Evolutionary conservation across 2,113 vertebrate species (phyloP), one percentile per base, ranked within the genome.

Genomic region (Anhinga anhinga): DNA sequence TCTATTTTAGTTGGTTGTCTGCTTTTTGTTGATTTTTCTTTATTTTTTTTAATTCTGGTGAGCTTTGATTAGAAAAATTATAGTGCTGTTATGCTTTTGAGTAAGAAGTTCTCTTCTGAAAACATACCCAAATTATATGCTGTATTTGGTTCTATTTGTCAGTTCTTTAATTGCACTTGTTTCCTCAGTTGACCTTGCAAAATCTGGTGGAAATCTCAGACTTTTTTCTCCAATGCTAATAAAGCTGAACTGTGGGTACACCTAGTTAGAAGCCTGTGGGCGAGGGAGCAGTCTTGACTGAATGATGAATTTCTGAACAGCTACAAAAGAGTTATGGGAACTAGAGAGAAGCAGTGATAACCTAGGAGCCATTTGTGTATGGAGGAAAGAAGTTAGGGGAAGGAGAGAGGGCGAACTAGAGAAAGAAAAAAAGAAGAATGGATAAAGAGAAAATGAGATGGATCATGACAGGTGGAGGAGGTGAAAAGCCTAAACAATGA

Each of bases 361-460:
- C 11, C 4, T 21, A 21, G 36, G 42, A 44, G 19, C 8, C 1
- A 0, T 11, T 5, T 9, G 14, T 40, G 11, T 18, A 1, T 7
- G 34, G 38, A 40, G 20, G 20, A 26, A 34, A 65, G 49, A 52
- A 23, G 15, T 23, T 44, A 15, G 1, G 4, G 59, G 49, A 52
- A 40, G 18, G 38, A 85, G 55, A 65, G 36, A 56, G 20, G 11
- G 22, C 1, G 2, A 88, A 30, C 5, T 10, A 22, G 15, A 55
- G 56, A 20, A 77, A 71, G 36, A 27, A 77, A 36, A 44, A 11
- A 72, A 36, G 61, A 69, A 65, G 61, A 69, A 65, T 13, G 9
- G 15, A 10, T 34, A 13, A 78, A 61, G 83, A 86, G 53, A 78
- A 79, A 74, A 59, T 20, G 15, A 25, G 22, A 30, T 49, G 15